Evolutionary conservation across 1,140 invertebrate genomes (phyloP).

Genomic region (Acyrthosiphon pisum): DNA sequence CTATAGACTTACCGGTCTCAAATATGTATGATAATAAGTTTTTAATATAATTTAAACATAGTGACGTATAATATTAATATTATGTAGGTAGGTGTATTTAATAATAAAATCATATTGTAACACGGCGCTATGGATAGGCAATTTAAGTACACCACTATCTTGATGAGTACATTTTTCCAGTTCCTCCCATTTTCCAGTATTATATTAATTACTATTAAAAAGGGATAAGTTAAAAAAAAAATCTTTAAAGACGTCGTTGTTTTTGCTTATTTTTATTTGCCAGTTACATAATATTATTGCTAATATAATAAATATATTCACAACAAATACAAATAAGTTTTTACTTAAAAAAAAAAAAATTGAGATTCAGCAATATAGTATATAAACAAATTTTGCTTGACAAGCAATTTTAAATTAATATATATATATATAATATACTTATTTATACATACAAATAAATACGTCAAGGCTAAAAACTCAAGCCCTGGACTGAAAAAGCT

Average conservation of each 20-base stretch:
- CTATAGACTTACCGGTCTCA: not conserved
- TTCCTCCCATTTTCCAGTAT: not conserved
- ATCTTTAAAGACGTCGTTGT: not conserved
- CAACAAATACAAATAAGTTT: slow-evolving; percentile 26
- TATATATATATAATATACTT: not conserved
- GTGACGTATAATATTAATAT: not conserved
- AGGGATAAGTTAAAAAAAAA: not conserved
- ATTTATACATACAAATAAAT: slow-evolving; percentile 11
- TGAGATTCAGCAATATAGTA: slow-evolving; percentile 39
- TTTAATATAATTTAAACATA: not conserved
- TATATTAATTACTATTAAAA: not conserved
- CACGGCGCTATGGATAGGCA: not conserved
- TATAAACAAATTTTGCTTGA: slow-evolving; percentile 17
- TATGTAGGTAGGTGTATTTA: not conserved
- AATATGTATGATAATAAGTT: not conserved
- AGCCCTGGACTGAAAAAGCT: not conserved
- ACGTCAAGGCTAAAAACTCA: slow-evolving; percentile 28
- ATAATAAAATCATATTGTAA: not conserved
- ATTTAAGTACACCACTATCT: not conserved
- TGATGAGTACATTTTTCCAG: too few species aligned
- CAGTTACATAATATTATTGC: not conserved
- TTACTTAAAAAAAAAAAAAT: slow-evolving; percentile 24
- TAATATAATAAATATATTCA: not conserved
- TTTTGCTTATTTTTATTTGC: not conserved
- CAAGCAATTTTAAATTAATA: not conserved